A percentile compares a stretch with the other conserved stretches of the same genome.
Conservation (phyloP, 2,888 invertebrate species). For the Mesoligia furuncula region DNA sequence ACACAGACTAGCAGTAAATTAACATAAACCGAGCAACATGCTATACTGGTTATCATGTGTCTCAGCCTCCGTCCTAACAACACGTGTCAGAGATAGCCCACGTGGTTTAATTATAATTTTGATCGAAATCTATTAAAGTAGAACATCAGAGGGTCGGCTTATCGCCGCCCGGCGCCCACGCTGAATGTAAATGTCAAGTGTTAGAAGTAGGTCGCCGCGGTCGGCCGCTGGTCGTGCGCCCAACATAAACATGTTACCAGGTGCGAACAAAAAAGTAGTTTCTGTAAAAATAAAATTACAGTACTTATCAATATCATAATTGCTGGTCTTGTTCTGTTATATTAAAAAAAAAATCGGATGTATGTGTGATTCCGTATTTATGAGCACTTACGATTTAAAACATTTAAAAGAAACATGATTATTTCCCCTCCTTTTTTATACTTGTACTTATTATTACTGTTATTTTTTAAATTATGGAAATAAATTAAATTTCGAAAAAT, state of each 20-base stretch:
- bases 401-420: neutral
- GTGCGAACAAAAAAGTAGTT: neutral
- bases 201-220: conserved; percentile 41
- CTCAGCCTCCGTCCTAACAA: neutral
- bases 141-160: conserved; percentile 18
- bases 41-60: neutral
- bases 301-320: neutral
- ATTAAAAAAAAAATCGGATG: too few relatives aligned
- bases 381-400: neutral
- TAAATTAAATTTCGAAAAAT: too few relatives aligned
- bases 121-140: conserved; percentile 45
- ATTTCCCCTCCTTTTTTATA: neutral
- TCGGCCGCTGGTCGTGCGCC: neutral
- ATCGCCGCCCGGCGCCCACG: conserved; percentile 17
- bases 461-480: neutral
- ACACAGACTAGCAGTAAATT: too few relatives aligned
- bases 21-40: too few relatives aligned
- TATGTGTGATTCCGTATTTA: neutral
- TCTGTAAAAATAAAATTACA: neutral
- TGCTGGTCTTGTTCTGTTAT: neutral
- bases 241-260: neutral
- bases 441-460: neutral
- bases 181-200: conserved; percentile 56
- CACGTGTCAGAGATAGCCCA: conserved; percentile 24
- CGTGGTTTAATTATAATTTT: conserved; percentile 38